These are phyloP conservation scores for Poliocrania exsul DNA, from an alignment of 2,797 vertebrate species.

Conservation along the genomic window DNA sequence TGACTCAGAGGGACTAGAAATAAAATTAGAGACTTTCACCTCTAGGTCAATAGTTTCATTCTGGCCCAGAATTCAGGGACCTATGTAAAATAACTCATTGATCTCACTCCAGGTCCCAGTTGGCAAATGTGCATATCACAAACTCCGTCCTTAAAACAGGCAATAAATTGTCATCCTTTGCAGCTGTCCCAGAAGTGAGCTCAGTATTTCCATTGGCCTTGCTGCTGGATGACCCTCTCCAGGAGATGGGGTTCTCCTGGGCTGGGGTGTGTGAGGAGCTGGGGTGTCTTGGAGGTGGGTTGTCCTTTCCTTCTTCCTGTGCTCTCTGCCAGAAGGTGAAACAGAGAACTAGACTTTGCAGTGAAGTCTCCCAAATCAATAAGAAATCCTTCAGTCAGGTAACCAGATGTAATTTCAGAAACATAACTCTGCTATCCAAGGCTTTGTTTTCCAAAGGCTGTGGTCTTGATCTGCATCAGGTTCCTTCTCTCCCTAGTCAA, in stretches of 20 bases:
- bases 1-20: slow-evolving; percentile 59
- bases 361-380: neutral
- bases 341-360: accelerated
- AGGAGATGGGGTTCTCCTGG: neutral
- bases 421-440: neutral
- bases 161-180: slow-evolving; percentile 56
- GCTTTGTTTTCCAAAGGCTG: neutral
- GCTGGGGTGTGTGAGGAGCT: neutral
- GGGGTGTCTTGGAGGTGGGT: neutral
- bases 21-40: slow-evolving; percentile 61
- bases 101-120: slow-evolving; percentile 55
- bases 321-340: neutral
- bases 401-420: neutral
- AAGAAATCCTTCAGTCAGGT: neutral
- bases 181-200: slow-evolving; percentile 52
- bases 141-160: slow-evolving; percentile 14
- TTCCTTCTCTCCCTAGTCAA: neutral
- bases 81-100: slow-evolving; percentile 62
- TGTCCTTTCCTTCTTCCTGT: neutral
- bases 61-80: slow-evolving; percentile 37
- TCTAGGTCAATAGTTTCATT: slow-evolving; percentile 62
- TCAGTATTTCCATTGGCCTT: slow-evolving; percentile 26
- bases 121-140: slow-evolving; percentile 44
- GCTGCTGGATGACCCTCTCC: neutral
- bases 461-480: accelerated